Conservation (phyloP, 2,113 vertebrate genomes). For the Megatriorchis doriae region DNA sequence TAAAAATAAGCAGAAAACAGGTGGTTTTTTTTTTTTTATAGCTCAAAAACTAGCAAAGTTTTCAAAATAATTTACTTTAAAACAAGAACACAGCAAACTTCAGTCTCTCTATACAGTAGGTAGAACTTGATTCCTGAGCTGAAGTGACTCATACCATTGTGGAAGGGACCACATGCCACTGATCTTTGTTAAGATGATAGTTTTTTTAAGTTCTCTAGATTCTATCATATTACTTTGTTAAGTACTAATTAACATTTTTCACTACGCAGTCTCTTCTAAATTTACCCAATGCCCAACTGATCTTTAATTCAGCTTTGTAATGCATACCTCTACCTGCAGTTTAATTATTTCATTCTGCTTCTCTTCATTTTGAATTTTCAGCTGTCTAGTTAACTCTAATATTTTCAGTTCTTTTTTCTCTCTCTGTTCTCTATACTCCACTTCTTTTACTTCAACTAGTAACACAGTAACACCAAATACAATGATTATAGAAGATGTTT, state of each 20-base stretch:
- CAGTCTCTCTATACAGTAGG: neutral
- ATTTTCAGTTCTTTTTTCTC: constrained; percentile 78
- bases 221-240: neutral
- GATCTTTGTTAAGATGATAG: neutral
- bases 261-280: neutral
- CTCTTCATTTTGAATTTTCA: constrained; percentile 85
- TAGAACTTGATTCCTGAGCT: neutral
- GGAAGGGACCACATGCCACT: neutral
- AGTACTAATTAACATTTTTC: neutral
- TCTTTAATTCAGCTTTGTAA: neutral
- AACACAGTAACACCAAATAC: constrained; percentile 14
- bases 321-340: constrained; percentile 87
- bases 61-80: neutral
- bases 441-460: constrained; percentile 81
- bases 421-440: constrained; percentile 70
- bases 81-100: neutral
- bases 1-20: neutral
- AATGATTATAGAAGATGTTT: neutral
- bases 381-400: constrained; percentile 78
- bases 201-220: neutral
- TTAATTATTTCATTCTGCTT: constrained; percentile 88
- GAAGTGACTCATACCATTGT: neutral
- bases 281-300: neutral
- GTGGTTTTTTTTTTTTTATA: too few species aligned
- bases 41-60: neutral